Percentiles rank a stretch among this genome's conserved stretches.
Conservation (phyloP, 2,888 invertebrate species). For the Plagodis pulveraria region DNA sequence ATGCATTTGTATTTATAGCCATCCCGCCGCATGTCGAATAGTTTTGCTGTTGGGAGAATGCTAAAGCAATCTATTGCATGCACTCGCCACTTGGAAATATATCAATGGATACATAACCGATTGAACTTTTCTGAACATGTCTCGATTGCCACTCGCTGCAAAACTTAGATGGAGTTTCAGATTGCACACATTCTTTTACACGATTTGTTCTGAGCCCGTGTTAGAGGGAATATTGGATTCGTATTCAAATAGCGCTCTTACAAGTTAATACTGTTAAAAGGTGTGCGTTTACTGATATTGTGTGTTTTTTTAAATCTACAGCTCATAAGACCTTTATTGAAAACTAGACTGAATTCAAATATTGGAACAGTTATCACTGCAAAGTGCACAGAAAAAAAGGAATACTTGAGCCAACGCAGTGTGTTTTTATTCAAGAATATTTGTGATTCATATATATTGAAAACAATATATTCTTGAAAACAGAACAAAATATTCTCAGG, state of each 20-base stretch:
- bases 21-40: slow-evolving; percentile 14
- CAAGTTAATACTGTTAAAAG: slow-evolving; percentile 18
- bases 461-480: too few relatives aligned
- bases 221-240: slow-evolving; percentile 23
- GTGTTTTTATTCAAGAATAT: too few relatives aligned
- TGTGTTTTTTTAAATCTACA: neutral
- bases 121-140: slow-evolving; percentile 22
- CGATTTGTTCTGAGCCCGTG: slow-evolving; percentile 22
- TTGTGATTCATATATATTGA: too few relatives aligned
- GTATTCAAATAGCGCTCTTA: slow-evolving; percentile 16
- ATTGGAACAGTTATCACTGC: too few relatives aligned
- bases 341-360: too few relatives aligned
- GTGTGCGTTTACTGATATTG: slow-evolving; percentile 10
- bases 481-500: too few relatives aligned
- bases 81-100: slow-evolving; percentile 18
- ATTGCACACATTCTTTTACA: slow-evolving; percentile 26
- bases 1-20: slow-evolving; percentile 29
- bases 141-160: slow-evolving; percentile 20
- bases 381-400: too few relatives aligned
- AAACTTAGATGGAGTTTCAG: slow-evolving; percentile 30
- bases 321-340: neutral
- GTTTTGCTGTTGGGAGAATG: slow-evolving; percentile 27
- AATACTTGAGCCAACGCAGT: too few relatives aligned
- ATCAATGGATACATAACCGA: slow-evolving; percentile 9
- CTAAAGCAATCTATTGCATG: slow-evolving; percentile 26